Conservation (phyloP, 2,113 vertebrate species). For the Xenopus laevis region DNA sequence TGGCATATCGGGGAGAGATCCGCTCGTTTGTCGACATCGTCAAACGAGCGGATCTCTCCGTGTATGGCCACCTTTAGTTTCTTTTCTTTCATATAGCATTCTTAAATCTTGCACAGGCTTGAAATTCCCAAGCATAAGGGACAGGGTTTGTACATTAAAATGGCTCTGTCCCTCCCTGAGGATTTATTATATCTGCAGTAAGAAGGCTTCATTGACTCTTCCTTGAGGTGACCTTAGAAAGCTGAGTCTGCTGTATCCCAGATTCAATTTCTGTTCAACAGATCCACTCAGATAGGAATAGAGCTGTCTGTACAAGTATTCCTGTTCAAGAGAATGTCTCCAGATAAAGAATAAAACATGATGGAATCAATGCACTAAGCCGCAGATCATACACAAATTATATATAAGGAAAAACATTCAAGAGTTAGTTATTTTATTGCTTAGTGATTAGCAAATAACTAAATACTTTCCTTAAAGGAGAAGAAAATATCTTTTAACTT, state of each 20-base stretch:
- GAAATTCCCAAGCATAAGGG: slow-evolving; percentile 21
- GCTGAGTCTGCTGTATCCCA: slow-evolving; percentile 30
- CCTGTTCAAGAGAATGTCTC: no score
- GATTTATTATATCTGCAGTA: slow-evolving; percentile 39
- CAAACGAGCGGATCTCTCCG: no score
- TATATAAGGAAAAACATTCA: no score
- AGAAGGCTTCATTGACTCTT: slow-evolving; percentile 25
- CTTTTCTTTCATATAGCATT: slow-evolving; percentile 17
- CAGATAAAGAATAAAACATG: no score
- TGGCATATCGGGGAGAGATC: no score
- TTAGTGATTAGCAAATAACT: not conserved
- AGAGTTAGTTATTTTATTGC: no score
- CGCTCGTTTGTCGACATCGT: no score
- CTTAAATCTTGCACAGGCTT: slow-evolving; percentile 24
- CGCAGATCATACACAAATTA: no score
- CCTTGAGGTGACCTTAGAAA: slow-evolving; percentile 37
- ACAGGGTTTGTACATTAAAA: slow-evolving; percentile 29
- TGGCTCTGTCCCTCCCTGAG: slow-evolving; percentile 18
- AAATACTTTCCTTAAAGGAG: no score
- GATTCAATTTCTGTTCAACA: slow-evolving; percentile 30
- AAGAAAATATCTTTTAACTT: no score
- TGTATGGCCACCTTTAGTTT: no score
- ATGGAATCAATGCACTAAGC: no score
- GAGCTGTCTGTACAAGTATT: slow-evolving; percentile 1
- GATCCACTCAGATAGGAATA: slow-evolving; percentile 15